phyloP scores from a whole-genome alignment of 2,797 vertebrate species.

The Acrocephalus scirpaceus region DNA sequence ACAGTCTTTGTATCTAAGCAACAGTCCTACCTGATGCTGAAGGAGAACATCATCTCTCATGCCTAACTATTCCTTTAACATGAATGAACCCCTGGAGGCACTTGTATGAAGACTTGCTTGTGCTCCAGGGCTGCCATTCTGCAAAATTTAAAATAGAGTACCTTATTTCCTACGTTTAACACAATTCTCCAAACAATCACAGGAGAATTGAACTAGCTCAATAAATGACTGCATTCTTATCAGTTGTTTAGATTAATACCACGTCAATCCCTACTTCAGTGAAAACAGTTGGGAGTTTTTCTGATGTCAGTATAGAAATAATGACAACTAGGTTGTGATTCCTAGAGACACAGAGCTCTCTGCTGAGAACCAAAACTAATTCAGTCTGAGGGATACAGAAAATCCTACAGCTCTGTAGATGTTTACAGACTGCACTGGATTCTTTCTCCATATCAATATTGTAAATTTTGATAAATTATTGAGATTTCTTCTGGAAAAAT shows the following conservation, averaged over 20 bases:
- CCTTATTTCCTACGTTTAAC: not conserved
- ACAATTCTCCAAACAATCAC: not conserved
- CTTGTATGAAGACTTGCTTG: not conserved
- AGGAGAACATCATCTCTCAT: not conserved
- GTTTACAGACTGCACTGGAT: not conserved
- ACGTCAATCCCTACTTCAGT: not conserved
- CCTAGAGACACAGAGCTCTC: not conserved
- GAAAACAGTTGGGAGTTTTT: not conserved
- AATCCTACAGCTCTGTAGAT: not conserved
- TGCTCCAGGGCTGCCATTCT: not conserved
- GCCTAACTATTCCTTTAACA: not conserved
- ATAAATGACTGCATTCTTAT: not conserved
- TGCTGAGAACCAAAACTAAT: not conserved
- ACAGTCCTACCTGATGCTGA: not conserved
- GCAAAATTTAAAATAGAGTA: not conserved
- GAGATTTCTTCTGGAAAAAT: not conserved
- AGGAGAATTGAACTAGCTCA: not conserved
- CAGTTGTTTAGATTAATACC: not conserved
- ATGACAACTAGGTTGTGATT: not conserved
- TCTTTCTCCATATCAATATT: not conserved
- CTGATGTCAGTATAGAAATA: not conserved
- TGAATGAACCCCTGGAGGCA: not conserved
- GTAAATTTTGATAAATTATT: not conserved
- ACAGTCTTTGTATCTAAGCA: slow-evolving; percentile 16
- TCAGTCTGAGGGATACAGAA: not conserved